These are phyloP conservation scores for Drosophila colorata DNA, from an alignment of 2,888 invertebrate genomes.

Conservation along the genomic window DNA sequence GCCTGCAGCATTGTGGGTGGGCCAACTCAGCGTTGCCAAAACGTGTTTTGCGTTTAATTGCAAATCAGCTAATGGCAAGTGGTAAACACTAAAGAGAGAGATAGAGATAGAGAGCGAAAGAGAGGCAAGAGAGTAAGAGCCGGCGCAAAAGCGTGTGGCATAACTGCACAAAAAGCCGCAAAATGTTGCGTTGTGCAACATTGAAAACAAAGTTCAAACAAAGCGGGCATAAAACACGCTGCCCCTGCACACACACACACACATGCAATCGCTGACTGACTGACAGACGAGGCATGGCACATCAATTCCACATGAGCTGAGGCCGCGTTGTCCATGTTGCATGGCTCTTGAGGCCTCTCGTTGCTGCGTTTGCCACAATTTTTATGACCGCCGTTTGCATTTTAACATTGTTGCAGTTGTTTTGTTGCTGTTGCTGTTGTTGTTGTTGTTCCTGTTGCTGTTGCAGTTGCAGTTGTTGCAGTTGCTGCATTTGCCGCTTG, in stretches of 20 bases:
- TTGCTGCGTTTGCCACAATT: slow-evolving; percentile 59
- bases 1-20: slow-evolving; percentile 71
- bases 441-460: slow-evolving; percentile 36
- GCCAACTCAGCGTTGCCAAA: slow-evolving; percentile 50
- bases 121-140: neutral
- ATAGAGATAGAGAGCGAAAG: neutral
- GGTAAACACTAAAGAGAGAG: neutral
- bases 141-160: slow-evolving; percentile 4
- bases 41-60: slow-evolving; percentile 79
- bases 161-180: slow-evolving; percentile 53
- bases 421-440: too few species aligned
- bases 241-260: slow-evolving; percentile 1
- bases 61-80: slow-evolving; percentile 65
- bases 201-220: slow-evolving; percentile 79
- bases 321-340: slow-evolving; percentile 63
- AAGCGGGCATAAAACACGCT: slow-evolving; percentile 42
- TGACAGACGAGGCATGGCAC: slow-evolving; percentile 74
- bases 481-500: slow-evolving; percentile 60
- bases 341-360: slow-evolving; percentile 22
- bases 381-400: slow-evolving; percentile 72
- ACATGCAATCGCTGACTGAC: slow-evolving; percentile 10
- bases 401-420: slow-evolving; percentile 69
- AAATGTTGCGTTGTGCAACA: slow-evolving; percentile 62
- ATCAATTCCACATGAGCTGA: slow-evolving; percentile 79
- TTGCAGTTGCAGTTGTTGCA: slow-evolving; percentile 46